Conservation (phyloP, 2,888 invertebrate genomes). For the Cotesia congregata region DNA sequence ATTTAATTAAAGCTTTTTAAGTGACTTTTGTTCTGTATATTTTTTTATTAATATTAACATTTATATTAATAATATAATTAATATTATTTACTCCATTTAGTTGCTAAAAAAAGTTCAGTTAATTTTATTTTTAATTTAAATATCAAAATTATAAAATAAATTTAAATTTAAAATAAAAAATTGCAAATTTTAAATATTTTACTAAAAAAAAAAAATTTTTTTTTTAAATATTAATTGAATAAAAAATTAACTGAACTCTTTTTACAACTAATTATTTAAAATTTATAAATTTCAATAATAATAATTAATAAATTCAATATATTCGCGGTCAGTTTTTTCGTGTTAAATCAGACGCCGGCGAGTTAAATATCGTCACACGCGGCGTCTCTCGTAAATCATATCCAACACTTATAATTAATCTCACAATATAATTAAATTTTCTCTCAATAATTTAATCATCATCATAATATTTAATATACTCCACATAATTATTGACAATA, state of each 20-base stretch:
- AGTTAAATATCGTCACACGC: conserved; percentile 32
- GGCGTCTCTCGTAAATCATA: conserved; percentile 22
- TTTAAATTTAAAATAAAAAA: too few relatives aligned
- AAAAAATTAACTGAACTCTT: not conserved
- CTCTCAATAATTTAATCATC: conserved; percentile 8
- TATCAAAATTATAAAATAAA: too few relatives aligned
- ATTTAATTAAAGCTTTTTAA: not conserved
- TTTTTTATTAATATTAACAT: not conserved
- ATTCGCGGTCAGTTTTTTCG: conserved; percentile 20
- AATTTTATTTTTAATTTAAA: not conserved
- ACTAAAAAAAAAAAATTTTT: too few relatives aligned
- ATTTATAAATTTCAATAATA: conserved; percentile 10
- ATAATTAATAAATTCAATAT: not conserved
- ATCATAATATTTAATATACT: not conserved
- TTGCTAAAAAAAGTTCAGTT: not conserved
- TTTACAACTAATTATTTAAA: not conserved
- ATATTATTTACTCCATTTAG: not conserved
- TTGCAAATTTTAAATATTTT: too few relatives aligned
- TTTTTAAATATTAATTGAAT: not conserved
- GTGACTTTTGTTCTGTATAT: not conserved
- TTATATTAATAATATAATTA: not conserved
- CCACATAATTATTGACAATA: not conserved
- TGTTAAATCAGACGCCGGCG: conserved; percentile 24
- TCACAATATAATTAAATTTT: conserved; percentile 7
- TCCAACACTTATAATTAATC: not conserved